A percentile compares a stretch with the other conserved stretches of the same genome.
Evolutionary conservation across 1,140 invertebrate genomes (phyloP).

Genomic region (Phortica variegata): DNA sequence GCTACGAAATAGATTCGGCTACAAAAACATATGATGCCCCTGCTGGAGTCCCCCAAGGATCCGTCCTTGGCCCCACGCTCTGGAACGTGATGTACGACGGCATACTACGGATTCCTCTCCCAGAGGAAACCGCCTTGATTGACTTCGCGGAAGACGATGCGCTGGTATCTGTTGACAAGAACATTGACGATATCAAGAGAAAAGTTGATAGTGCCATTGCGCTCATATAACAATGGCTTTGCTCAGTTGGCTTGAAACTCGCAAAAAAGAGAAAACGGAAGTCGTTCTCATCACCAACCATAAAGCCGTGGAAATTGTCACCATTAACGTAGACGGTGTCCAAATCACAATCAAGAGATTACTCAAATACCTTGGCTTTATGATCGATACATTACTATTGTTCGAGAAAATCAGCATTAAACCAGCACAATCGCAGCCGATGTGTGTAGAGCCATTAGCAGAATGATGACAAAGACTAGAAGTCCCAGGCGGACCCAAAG

Average conservation of each 20-base stretch:
- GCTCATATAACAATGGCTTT: background rate
- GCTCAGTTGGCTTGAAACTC: background rate
- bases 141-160: background rate
- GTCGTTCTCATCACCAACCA: background rate
- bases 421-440: background rate
- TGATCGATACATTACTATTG: background rate
- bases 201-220: too few species aligned
- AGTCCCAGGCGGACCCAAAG: background rate
- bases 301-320: background rate
- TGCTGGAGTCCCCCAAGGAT: background rate
- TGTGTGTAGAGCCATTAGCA: too few species aligned
- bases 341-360: background rate
- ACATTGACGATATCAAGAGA: too few species aligned
- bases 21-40: background rate
- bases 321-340: background rate
- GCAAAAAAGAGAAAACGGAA: background rate
- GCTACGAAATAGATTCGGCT: background rate
- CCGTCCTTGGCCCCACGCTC: background rate
- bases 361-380: background rate
- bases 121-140: background rate
- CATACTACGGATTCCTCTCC: background rate
- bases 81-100: constrained; percentile 5
- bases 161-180: background rate
- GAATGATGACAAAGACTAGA: background rate
- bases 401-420: background rate